phyloP scores from a whole-genome alignment of 1,140 invertebrate species.

The Apis laboriosa region DNA sequence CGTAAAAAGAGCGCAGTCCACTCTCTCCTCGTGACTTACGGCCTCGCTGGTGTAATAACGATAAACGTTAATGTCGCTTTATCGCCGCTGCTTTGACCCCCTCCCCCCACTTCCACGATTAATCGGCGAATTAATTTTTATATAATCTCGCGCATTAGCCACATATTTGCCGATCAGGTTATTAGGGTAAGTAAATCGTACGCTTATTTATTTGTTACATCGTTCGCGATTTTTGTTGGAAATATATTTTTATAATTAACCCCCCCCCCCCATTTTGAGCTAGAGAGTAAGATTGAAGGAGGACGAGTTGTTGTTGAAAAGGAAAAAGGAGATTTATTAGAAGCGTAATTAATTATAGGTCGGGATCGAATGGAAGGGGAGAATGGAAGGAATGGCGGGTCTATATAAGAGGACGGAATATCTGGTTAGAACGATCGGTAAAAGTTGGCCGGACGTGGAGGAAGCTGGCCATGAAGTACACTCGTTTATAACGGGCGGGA shows the following conservation, averaged over 20 bases:
- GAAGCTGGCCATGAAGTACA: conserved; percentile 67
- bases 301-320: too few relatives aligned
- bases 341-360: conserved; percentile 68
- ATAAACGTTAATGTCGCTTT: conserved; percentile 66
- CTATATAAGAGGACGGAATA: neutral
- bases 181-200: too few relatives aligned
- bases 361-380: conserved; percentile 52
- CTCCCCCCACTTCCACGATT: conserved; percentile 20
- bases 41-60: conserved; percentile 58
- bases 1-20: conserved; percentile 55
- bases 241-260: too few relatives aligned
- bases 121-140: conserved; percentile 64
- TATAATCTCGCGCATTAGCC: conserved; percentile 28
- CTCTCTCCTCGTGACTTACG: conserved; percentile 62
- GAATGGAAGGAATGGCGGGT: neutral
- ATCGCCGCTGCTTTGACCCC: conserved; percentile 44
- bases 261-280: too few relatives aligned
- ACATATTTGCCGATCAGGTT: too few relatives aligned
- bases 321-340: too few relatives aligned
- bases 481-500: conserved; percentile 66
- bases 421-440: conserved; percentile 56
- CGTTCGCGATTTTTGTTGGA: too few relatives aligned
- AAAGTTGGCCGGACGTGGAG: conserved; percentile 49
- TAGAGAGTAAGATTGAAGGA: too few relatives aligned
- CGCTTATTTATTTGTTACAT: too few relatives aligned